Base-by-base conservation (phyloP, 1,140 invertebrate genomes). In the Pteromalus puparum region DNA sequence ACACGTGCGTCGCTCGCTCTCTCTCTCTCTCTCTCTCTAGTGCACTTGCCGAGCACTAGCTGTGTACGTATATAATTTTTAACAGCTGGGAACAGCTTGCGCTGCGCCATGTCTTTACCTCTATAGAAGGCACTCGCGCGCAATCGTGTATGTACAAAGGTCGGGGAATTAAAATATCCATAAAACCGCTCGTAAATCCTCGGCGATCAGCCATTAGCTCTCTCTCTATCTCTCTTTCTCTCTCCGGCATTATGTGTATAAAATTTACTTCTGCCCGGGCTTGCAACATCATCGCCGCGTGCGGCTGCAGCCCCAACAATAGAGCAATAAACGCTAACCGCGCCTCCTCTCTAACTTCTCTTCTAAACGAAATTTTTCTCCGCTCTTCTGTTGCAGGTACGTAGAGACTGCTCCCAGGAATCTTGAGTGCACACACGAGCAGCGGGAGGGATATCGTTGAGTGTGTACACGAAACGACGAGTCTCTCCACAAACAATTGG, bases 291-390 rank as follows among this genome's bases (percentile, higher is more conserved):
- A 12, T 30, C 38, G 38, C 38, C 6, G n/a, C n/a, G 2, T 34
- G 34, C 34, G 7, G 9, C 38, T 42, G 38, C 38, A 34, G 15
- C 70, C 28, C 28, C 70, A 38, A 74, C 72, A 74, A 74, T 74
- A 42, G 72, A 42, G 30, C 72, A 74, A 74, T 74, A 74, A 74
- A 74, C 26, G 68, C 26, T n/a, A 70, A 30, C 67, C 67, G 67
- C 67, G 15, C 53, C 53, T 74, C 72, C 12, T 38, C 28, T 38
- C 30, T 30, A 30, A 30, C 24, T 24, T 72, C 68, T 26, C n/a
- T n/a, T 70, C 68, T 1, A 5, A 34, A 12, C 7, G 30, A 34
- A 34, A 28, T 70, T 70, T 61, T 61, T 28, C 26, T 30, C 26
- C 13, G 13, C 67, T 48, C 28, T 10, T 53, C 0, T 53, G 42